Evolutionary conservation across 2,797 vertebrate genomes (phyloP).

Genomic region (Lophius americanus): DNA sequence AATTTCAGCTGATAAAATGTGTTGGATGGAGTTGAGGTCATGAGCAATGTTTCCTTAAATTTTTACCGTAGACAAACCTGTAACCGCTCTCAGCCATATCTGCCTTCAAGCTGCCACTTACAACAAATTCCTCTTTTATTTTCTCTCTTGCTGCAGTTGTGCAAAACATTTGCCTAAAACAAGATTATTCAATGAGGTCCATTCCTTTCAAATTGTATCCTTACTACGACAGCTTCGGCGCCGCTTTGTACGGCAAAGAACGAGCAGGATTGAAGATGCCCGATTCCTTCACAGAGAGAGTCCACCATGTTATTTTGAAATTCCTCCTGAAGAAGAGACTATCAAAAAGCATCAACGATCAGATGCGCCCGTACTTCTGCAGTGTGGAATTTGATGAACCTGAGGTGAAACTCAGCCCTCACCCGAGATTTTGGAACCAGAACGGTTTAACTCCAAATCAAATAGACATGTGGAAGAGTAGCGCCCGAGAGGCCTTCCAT

Average conservation of each 20-base stretch:
- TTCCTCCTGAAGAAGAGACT: conserved; percentile 77
- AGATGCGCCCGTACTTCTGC: conserved; percentile 82
- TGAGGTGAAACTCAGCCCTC: conserved; percentile 75
- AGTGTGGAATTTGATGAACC: conserved; percentile 67
- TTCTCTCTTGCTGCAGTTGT: conserved; percentile 70
- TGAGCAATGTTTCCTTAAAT: too few species aligned
- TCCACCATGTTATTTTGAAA: conserved; percentile 75
- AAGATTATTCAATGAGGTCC: conserved; percentile 69
- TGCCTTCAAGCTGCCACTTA: neutral
- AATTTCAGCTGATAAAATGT: too few species aligned
- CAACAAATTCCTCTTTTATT: neutral
- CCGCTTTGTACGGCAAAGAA: conserved; percentile 83
- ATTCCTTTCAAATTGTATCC: conserved; percentile 81
- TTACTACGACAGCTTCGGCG: conserved; percentile 78
- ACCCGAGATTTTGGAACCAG: conserved; percentile 71
- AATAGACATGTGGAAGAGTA: conserved; percentile 79
- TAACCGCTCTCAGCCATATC: too few species aligned
- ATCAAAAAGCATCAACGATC: conserved; percentile 65
- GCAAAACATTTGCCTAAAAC: conserved; percentile 67
- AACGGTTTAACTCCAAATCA: conserved; percentile 55
- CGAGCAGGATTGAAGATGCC: conserved; percentile 83
- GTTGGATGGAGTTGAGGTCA: too few species aligned
- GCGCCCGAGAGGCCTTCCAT: conserved; percentile 62
- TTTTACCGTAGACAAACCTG: neutral
- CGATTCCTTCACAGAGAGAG: conserved; percentile 72